Conservation (phyloP, 2,888 invertebrate genomes). For the Cistogaster globosa region DNA sequence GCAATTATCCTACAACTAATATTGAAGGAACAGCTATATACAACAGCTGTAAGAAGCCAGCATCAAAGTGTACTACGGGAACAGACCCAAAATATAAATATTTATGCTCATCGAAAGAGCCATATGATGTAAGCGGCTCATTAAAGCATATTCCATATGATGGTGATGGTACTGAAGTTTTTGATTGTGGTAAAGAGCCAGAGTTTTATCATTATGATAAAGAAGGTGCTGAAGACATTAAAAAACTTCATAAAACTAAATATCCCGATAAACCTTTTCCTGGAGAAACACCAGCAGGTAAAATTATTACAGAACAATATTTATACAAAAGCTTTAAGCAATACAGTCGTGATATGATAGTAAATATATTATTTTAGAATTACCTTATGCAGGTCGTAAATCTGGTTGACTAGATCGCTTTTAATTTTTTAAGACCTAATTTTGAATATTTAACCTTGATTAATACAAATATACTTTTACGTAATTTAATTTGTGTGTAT, state of each 20-base stretch:
- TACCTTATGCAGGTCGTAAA: too few species aligned
- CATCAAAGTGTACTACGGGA: slow-evolving; percentile 16
- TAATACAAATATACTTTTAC: too few species aligned
- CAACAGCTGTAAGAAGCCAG: slow-evolving; percentile 70
- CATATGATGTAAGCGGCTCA: slow-evolving; percentile 24
- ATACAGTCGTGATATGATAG: too few species aligned
- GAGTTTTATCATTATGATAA: background rate
- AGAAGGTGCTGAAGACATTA: background rate
- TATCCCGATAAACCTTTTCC: background rate
- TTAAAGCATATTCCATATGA: slow-evolving; percentile 9
- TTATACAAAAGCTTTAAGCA: too few species aligned
- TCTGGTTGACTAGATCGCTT: too few species aligned
- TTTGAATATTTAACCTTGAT: too few species aligned
- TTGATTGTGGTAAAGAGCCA: slow-evolving; percentile 25
- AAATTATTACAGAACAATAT: too few species aligned
- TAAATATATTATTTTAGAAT: too few species aligned
- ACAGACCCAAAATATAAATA: slow-evolving; percentile 23
- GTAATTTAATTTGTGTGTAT: too few species aligned
- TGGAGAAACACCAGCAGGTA: background rate
- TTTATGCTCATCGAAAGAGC: slow-evolving; percentile 38
- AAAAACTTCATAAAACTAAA: too few species aligned
- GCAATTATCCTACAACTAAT: slow-evolving; percentile 77
- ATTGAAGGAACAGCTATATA: slow-evolving; percentile 74
- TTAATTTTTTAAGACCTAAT: too few species aligned
- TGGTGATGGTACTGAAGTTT: slow-evolving; percentile 37